Evolutionary conservation across 1,140 invertebrate genomes (phyloP), one percentile per base, ranked within the genome.

Genomic region (Trachelipus rathkii): DNA sequence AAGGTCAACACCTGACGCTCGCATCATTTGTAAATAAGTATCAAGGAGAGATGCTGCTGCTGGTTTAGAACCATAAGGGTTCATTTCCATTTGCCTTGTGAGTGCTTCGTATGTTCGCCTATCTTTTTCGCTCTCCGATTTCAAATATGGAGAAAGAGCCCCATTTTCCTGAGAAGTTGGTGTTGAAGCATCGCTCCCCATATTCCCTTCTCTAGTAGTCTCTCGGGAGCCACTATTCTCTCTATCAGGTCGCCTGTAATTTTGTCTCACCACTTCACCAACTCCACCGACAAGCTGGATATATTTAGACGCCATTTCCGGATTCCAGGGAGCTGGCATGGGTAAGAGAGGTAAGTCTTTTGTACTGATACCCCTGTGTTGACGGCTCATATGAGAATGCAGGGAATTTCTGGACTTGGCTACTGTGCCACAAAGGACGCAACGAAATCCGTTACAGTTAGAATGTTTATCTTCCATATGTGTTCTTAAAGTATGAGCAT

Each of bases 381-480:
- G 93, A 21, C 93, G 89, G 71, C 92, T 93, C 94, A 96, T 96
- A 85, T 96, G 94, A 24, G 93, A 95, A 85, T 95, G 93, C 13
- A 95, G 86, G 0, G 92, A 94, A 85, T 96, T 96, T 45, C 94
- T 88, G 0, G 93, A 95, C 84, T 95, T 95, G 45, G 94, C 94
- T 19, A 95, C 93, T 0, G 94, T 95, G 44, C 94, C 94, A 85
- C 94, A 95, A 0, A 95, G 87, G 2, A 95, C 93, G 84, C 94
- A 96, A 21, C 94, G 89, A 82, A 95, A 96, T 44, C 94, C 94
- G 0, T 93, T 93, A 83, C 94, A 96, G 80, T 95, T 90, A 6
- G 94, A 95, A 85, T 95, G 93, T 84, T 95, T 95, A 84, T 95
- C 93, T 85, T 95, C 94, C 75, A 95, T 87, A 86, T 95, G 94